Conservation (phyloP, 2,797 vertebrate genomes). For the Meda fulgida region DNA sequence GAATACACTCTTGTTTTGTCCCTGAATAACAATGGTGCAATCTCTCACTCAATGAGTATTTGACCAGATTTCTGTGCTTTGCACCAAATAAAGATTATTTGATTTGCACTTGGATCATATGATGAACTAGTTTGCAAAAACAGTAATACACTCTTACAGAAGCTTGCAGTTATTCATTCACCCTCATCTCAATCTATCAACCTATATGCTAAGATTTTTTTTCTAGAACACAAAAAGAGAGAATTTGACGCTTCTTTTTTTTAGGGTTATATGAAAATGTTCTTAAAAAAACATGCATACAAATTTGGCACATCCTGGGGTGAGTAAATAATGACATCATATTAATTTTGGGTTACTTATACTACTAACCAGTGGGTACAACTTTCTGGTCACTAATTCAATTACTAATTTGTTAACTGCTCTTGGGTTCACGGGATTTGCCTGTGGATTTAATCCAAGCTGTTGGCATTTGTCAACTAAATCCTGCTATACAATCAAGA, state of each 20-base stretch:
- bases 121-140: conserved; percentile 1
- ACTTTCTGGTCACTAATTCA: not conserved
- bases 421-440: conserved; percentile 7
- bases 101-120: conserved; percentile 6
- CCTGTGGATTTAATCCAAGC: conserved; percentile 17
- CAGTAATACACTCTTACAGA: not conserved
- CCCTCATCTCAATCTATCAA: not conserved
- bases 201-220: not conserved
- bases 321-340: not conserved
- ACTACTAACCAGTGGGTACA: not conserved
- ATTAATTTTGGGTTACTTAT: not conserved
- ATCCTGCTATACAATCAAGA: conserved; percentile 2
- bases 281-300: not conserved
- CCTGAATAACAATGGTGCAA: conserved; percentile 25
- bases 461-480: conserved; percentile 2
- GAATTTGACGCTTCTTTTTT: not conserved
- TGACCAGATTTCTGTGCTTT: conserved; percentile 7
- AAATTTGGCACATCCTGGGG: not conserved
- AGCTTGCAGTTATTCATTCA: not conserved
- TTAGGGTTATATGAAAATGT: not conserved
- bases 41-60: not conserved
- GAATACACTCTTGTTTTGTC: conserved; percentile 19
- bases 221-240: not conserved
- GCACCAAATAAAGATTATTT: conserved; percentile 18
- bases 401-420: not conserved